A percentile compares a stretch with the other conserved stretches of the same genome.
Evolutionary conservation across 2,113 vertebrate genomes (phyloP).

Genomic region (Neofelis nebulosa): DNA sequence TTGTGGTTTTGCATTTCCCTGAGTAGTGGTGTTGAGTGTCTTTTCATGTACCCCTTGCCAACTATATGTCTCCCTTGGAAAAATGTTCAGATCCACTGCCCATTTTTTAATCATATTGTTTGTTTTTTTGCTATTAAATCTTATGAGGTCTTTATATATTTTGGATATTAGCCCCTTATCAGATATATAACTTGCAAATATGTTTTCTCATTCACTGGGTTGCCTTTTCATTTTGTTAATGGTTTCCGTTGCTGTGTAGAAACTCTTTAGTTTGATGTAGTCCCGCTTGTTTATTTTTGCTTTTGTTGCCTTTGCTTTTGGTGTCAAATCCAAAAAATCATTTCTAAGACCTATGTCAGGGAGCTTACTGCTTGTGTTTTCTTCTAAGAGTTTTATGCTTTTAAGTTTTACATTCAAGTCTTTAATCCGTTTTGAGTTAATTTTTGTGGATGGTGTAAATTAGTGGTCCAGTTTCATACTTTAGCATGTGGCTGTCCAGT

Average conservation of each 20-base stretch:
- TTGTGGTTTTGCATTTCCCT: not conserved
- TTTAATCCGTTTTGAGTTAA: not conserved
- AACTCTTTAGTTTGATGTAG: not conserved
- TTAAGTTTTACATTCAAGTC: not conserved
- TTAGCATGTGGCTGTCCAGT: not conserved
- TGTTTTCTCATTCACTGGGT: not conserved
- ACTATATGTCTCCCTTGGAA: not conserved
- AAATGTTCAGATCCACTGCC: not conserved
- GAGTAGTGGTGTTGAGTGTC: not conserved
- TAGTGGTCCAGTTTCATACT: not conserved
- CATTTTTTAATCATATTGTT: not conserved
- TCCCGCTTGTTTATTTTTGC: not conserved
- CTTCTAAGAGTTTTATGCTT: not conserved
- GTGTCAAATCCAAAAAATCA: not conserved
- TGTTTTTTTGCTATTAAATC: not conserved
- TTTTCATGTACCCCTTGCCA: not conserved
- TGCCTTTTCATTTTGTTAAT: not conserved
- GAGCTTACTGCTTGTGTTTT: not conserved
- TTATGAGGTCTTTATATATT: not conserved
- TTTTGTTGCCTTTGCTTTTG: not conserved
- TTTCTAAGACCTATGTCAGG: not conserved
- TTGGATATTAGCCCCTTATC: not conserved
- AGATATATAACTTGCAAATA: not conserved
- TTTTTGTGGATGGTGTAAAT: not conserved
- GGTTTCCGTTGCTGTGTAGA: not conserved